Evolutionary conservation across 2,113 vertebrate species (phyloP).

Genomic region (Scytalopus superciliaris): DNA sequence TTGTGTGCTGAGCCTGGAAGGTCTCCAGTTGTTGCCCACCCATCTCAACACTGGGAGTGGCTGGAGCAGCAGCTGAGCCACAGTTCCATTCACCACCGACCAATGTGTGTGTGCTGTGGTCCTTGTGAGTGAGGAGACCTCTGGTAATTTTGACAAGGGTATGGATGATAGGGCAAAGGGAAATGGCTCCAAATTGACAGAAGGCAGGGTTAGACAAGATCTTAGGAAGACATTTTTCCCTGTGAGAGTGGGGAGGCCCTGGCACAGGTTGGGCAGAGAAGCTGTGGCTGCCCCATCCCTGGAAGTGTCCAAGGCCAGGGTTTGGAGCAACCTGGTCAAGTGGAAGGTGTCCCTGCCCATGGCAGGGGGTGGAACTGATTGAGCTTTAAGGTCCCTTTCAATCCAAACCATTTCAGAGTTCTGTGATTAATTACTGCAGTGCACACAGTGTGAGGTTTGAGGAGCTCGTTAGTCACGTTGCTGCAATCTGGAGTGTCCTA

Average conservation of each 20-base stretch:
- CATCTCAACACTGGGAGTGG: not conserved
- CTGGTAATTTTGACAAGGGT: not conserved
- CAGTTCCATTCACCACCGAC: accelerated
- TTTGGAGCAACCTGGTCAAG: not conserved
- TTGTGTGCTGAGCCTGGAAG: accelerated
- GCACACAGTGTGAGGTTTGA: accelerated
- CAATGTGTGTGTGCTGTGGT: accelerated
- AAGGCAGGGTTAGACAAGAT: not conserved
- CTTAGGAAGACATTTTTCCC: not conserved
- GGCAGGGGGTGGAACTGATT: not conserved
- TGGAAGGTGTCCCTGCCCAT: not conserved
- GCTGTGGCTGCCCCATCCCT: not conserved
- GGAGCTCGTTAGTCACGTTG: accelerated
- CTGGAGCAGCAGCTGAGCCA: not conserved
- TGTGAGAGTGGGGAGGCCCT: not conserved
- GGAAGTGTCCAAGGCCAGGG: not conserved
- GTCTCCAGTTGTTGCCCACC: not conserved
- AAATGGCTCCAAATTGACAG: not conserved
- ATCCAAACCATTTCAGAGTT: not conserved
- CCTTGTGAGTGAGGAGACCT: not conserved
- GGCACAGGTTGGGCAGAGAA: not conserved
- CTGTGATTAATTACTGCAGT: not conserved
- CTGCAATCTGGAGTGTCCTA: not conserved
- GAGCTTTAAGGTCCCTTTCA: not conserved
- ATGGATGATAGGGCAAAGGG: too few relatives aligned